Evolutionary conservation across 2,888 invertebrate species (phyloP).

Genomic region (Tetropium fuscum): DNA sequence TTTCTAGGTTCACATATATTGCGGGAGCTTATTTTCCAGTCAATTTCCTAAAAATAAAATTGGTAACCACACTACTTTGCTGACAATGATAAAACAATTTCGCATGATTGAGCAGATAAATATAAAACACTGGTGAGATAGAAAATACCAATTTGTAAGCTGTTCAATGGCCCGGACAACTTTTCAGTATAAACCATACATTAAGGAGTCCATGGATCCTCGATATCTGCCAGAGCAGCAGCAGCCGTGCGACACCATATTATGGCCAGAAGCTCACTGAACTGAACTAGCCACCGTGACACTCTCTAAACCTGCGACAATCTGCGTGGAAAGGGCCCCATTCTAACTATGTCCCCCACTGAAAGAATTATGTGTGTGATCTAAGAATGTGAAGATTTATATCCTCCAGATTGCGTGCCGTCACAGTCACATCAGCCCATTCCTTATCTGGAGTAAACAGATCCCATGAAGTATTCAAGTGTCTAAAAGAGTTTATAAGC

Average conservation of each 20-base stretch:
- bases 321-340: slow-evolving; percentile 43
- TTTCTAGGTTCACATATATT: too few relatives aligned
- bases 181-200: slow-evolving; percentile 29
- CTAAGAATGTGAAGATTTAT: slow-evolving; percentile 20
- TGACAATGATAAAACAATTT: slow-evolving; percentile 31
- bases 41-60: slow-evolving; percentile 36
- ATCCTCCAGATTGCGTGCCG: neutral
- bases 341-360: slow-evolving; percentile 23
- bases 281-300: slow-evolving; percentile 31
- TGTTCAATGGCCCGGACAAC: slow-evolving; percentile 21
- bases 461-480: slow-evolving; percentile 23
- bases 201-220: slow-evolving; percentile 21
- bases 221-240: slow-evolving; percentile 15
- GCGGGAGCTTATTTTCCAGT: slow-evolving; percentile 33
- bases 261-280: slow-evolving; percentile 27
- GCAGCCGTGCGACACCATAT: slow-evolving; percentile 13
- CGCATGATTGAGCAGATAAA: slow-evolving; percentile 25
- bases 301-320: slow-evolving; percentile 41
- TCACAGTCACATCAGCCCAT: slow-evolving; percentile 12
- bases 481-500: slow-evolving; percentile 20
- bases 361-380: slow-evolving; percentile 26
- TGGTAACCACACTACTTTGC: slow-evolving; percentile 31
- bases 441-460: slow-evolving; percentile 25
- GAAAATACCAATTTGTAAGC: slow-evolving; percentile 32
- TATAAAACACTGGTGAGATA: slow-evolving; percentile 29